These are phyloP conservation scores for Musca vetustissima DNA, from an alignment of 1,140 invertebrate genomes.

Conservation along the genomic window DNA sequence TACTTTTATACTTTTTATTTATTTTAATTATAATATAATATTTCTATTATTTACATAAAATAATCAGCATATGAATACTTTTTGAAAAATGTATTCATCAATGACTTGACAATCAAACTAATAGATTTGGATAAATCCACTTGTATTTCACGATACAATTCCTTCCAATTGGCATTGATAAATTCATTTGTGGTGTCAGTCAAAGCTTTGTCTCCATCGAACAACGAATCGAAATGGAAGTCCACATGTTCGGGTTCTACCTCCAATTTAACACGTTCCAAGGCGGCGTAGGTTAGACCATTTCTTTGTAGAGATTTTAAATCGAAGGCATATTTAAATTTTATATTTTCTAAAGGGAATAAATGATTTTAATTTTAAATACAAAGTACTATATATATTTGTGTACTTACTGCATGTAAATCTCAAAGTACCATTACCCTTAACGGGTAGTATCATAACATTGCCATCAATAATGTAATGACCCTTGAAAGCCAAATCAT, in stretches of 20 bases:
- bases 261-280: constrained; percentile 33
- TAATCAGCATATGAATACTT: constrained; percentile 49
- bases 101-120: constrained; percentile 52
- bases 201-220: constrained; percentile 66
- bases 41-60: constrained; percentile 19
- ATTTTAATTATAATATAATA: no score
- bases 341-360: constrained; percentile 23
- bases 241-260: constrained; percentile 23
- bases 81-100: constrained; percentile 58
- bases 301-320: constrained; percentile 13
- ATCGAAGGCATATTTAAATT: constrained; percentile 5
- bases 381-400: background rate
- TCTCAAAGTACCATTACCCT: constrained; percentile 56
- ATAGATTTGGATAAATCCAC: constrained; percentile 57
- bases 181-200: constrained; percentile 64
- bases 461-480: constrained; percentile 60
- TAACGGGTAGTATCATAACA: constrained; percentile 61
- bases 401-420: constrained; percentile 37
- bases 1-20: no score
- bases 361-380: background rate
- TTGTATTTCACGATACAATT: constrained; percentile 60
- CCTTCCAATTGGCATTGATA: constrained; percentile 64
- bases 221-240: constrained; percentile 60
- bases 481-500: constrained; percentile 50
- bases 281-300: background rate